phyloP scores from a whole-genome alignment of 1,140 invertebrate species.

The Drosophila arizonae region DNA sequence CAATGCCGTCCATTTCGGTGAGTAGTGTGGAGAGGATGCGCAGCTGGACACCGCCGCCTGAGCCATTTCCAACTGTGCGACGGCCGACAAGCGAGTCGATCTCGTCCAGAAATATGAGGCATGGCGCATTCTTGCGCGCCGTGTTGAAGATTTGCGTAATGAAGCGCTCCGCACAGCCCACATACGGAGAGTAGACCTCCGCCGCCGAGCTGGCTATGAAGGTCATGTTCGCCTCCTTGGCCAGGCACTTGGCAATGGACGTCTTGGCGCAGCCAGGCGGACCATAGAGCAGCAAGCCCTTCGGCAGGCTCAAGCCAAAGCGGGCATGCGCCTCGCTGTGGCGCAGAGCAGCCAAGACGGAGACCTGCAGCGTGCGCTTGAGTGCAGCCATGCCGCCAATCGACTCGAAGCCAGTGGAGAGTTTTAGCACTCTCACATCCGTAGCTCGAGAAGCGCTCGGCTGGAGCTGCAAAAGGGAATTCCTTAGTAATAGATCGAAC shows the following conservation, averaged over 20 bases:
- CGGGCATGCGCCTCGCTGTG: conserved; percentile 85
- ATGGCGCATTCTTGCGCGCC: conserved; percentile 87
- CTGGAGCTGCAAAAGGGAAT: conserved; percentile 27
- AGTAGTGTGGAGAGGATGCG: conserved; percentile 87
- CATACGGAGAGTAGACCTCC: conserved; percentile 87
- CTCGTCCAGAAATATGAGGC: conserved; percentile 91
- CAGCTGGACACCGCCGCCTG: conserved; percentile 84
- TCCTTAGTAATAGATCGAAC: conserved; percentile 41
- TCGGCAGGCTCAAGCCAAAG: conserved; percentile 85
- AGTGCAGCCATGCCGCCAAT: conserved; percentile 87
- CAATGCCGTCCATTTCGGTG: conserved; percentile 89
- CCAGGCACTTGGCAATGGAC: conserved; percentile 87
- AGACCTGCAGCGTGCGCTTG: conserved; percentile 86
- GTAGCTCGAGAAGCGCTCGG: conserved; percentile 85
- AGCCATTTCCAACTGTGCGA: conserved; percentile 71
- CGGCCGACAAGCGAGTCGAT: conserved; percentile 87
- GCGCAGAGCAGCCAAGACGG: conserved; percentile 87
- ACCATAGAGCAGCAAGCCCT: conserved; percentile 88
- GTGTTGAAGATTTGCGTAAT: conserved; percentile 87
- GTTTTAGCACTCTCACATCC: conserved; percentile 84
- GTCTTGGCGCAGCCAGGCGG: conserved; percentile 92
- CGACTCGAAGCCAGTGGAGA: conserved; percentile 84
- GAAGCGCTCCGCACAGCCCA: conserved; percentile 87
- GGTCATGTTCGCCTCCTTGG: conserved; percentile 85
- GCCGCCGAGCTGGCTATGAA: conserved; percentile 87